Conservation (phyloP, 2,797 vertebrate species). For the Mormyrops attenuatus region DNA sequence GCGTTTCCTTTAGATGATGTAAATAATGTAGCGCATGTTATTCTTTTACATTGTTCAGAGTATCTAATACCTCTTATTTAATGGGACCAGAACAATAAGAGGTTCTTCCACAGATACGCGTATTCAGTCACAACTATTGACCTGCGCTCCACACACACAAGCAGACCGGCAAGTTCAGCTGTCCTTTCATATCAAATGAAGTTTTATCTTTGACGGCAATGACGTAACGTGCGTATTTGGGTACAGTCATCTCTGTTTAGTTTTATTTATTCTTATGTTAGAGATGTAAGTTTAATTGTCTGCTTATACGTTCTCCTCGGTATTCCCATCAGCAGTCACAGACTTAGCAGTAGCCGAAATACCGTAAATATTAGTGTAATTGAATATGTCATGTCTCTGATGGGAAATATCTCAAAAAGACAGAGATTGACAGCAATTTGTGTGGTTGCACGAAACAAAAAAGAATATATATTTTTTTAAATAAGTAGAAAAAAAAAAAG, state of each 20-base stretch:
- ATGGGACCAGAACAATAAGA: neutral
- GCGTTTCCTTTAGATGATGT: neutral
- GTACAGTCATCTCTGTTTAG: neutral
- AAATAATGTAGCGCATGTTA: neutral
- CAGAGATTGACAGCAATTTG: neutral
- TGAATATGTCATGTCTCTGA: neutral
- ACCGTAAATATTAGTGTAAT: neutral
- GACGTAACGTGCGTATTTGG: neutral
- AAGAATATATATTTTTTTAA: neutral
- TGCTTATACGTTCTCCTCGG: neutral
- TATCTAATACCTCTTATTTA: neutral
- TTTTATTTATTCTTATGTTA: neutral
- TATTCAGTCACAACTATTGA: neutral
- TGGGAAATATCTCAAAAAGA: neutral
- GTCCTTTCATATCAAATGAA: neutral
- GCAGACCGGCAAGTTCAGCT: neutral
- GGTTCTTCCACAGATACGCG: neutral
- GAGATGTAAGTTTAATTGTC: neutral
- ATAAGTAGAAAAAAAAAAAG: neutral
- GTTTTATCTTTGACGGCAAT: neutral
- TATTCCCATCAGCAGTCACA: neutral
- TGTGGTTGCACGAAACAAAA: neutral
- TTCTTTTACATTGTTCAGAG: neutral
- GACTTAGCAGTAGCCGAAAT: neutral
- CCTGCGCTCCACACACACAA: neutral